These are phyloP conservation scores for Zeugodacus cucurbitae DNA, from an alignment of 1,140 invertebrate species.

Conservation along the genomic window DNA sequence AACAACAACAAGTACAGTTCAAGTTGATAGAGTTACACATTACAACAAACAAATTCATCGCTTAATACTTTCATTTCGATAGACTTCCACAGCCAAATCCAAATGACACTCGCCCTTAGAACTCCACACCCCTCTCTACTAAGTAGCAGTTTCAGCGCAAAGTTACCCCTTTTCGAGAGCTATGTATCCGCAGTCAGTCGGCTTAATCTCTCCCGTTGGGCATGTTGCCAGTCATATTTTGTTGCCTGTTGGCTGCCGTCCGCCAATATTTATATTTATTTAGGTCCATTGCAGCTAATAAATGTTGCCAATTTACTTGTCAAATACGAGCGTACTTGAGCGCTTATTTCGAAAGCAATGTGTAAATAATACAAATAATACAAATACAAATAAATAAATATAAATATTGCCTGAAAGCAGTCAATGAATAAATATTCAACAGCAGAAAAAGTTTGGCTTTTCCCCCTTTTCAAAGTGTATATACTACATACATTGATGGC, in stretches of 20 bases:
- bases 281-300: constrained; percentile 29
- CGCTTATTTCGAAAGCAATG: constrained; percentile 21
- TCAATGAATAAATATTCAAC: constrained; percentile 31
- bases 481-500: too few relatives aligned
- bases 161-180: neutral
- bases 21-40: neutral
- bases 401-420: neutral
- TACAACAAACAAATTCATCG: neutral
- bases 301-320: constrained; percentile 38
- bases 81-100: neutral
- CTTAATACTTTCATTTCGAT: neutral
- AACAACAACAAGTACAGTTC: neutral
- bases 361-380: neutral
- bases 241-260: neutral
- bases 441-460: neutral
- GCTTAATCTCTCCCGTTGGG: constrained; percentile 4
- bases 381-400: neutral
- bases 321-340: constrained; percentile 28
- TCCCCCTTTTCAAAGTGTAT: too few relatives aligned
- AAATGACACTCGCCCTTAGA: neutral
- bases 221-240: neutral
- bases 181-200: too few relatives aligned
- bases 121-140: neutral
- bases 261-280: constrained; percentile 38
- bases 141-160: neutral